Base-by-base conservation (phyloP, 92 coral and sea anemone genomes). In the Zoanthus sansibaricus region DNA sequence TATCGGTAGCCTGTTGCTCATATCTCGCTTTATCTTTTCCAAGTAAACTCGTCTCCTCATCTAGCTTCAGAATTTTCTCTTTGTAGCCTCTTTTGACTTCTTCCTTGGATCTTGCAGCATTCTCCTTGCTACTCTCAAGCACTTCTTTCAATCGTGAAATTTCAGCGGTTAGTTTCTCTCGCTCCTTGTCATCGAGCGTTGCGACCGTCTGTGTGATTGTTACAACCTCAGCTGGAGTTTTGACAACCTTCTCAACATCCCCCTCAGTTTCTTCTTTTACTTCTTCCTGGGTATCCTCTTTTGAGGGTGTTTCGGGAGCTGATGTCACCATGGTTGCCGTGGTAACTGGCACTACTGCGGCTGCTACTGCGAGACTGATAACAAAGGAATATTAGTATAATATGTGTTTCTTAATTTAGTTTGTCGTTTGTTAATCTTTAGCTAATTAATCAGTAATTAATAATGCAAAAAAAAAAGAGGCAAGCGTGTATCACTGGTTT, bases 1-100 rank as follows among this genome's bases (percentile, higher is more conserved):
- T 90, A 17, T 95, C 93, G 3, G 96, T 79, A n/a, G 98, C 94
- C 73, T 95, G 98, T 80, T 89, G 94, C 79, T 95, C 98, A 84
- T 85, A 97, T 86, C 96, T 92, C 32, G 93, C 89, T 80, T 89
- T 95, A 68, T 97, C 98, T 80, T 91, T 91, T 77, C 95, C 90
- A 61, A 95, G 83, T 25, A 89, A 90, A 48, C 93, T 91, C 9
- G 87, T 33, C 45, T 93, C 96, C 31, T 93, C 98, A 61, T 97
- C 94, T 15, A 93, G 31, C 37, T 77, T 80, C 25, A 91, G 21
- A 2, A 95, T 77, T 33, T 83, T 84, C 71, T 91, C 93, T 47
- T 93, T 95, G 45, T 11, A 45, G 45, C 84, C 93, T 68, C 87
- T 89, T 46, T 91, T 87, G 67, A 86, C 72, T 47, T 93, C 93